Conservation (phyloP, 2,113 vertebrate species). For the Carassius auratus region DNA sequence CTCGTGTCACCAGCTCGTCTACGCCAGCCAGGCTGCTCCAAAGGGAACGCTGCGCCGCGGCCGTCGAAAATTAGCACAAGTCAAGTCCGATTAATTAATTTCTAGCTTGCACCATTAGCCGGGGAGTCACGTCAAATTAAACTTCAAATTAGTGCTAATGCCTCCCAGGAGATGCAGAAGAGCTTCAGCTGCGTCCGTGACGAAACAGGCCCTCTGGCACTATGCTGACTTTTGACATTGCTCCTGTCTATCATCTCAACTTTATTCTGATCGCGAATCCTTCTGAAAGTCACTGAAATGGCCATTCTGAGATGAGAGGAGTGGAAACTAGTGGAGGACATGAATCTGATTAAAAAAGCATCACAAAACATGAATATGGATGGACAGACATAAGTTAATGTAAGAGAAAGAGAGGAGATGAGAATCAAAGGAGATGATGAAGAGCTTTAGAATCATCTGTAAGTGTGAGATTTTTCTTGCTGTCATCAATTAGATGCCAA, state of each 20-base stretch:
- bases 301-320: background rate
- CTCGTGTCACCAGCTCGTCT: slow-evolving; percentile 50
- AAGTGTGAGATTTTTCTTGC: no score
- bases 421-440: no score
- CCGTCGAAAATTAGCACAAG: slow-evolving; percentile 76
- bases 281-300: background rate
- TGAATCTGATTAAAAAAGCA: background rate
- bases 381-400: no score
- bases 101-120: slow-evolving; percentile 70
- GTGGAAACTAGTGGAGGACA: background rate
- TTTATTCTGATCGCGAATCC: slow-evolving; percentile 53
- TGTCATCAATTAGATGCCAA: no score
- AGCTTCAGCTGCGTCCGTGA: background rate
- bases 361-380: background rate
- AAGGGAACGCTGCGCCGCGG: slow-evolving; percentile 44
- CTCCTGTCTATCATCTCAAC: slow-evolving; percentile 17
- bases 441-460: no score
- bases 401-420: no score
- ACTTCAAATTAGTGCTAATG: slow-evolving; percentile 78
- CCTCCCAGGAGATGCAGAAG: slow-evolving; percentile 62
- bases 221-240: slow-evolving; percentile 3
- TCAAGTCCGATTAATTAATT: slow-evolving; percentile 80
- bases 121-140: slow-evolving; percentile 77
- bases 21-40: slow-evolving; percentile 31
- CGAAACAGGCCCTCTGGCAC: slow-evolving; percentile 49